Conservation (phyloP, 2,888 invertebrate genomes). For the Chalcis sispes region DNA sequence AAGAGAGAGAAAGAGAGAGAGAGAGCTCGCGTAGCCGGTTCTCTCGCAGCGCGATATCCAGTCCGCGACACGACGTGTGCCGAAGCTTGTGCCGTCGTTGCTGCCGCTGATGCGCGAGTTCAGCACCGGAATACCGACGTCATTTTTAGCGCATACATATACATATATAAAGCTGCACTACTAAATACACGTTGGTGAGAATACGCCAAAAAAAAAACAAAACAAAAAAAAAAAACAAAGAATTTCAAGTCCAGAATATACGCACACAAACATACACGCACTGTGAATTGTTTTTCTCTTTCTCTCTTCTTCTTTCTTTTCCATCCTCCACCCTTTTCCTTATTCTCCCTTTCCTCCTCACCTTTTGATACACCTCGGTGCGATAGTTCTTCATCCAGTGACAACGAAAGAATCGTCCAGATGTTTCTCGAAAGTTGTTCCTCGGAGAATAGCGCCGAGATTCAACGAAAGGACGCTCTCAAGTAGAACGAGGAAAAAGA, state of each 20-base stretch:
- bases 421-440: conserved; percentile 16
- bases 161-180: not conserved
- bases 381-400: no score
- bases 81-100: conserved; percentile 7
- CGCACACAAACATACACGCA: no score
- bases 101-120: not conserved
- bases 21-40: conserved; percentile 62
- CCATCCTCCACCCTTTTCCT: not conserved
- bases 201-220: not conserved
- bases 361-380: no score
- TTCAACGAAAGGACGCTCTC: no score
- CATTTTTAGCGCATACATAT: not conserved
- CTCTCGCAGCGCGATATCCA: conserved; percentile 54
- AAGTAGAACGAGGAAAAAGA: not conserved
- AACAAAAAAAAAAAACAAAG: no score
- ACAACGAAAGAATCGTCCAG: not conserved
- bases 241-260: no score
- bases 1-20: no score
- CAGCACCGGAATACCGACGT: no score
- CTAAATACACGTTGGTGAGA: not conserved
- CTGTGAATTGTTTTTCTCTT: not conserved
- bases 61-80: conserved; percentile 41
- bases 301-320: not conserved
- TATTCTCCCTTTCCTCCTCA: not conserved
- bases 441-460: not conserved